phyloP scores from a whole-genome alignment of 2,888 invertebrate genomes.

The Empis stercorea region DNA sequence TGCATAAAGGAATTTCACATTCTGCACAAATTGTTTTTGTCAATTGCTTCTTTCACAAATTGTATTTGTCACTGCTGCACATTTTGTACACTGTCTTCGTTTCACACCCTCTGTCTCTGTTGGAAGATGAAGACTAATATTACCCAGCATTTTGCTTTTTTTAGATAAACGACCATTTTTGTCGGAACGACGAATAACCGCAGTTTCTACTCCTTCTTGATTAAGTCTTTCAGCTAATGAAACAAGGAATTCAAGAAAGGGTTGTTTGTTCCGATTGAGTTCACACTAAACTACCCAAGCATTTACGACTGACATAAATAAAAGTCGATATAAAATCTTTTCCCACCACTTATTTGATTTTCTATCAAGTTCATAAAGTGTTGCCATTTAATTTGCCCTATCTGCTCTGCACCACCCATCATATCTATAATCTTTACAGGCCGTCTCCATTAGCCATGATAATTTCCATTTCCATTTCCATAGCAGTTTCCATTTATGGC shows the following conservation, averaged over 20 bases:
- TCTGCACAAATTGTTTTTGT: too few relatives aligned
- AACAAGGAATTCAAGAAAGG: constrained; percentile 7
- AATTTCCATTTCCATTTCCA: too few relatives aligned
- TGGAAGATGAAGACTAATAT: neutral
- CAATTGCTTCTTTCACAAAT: too few relatives aligned
- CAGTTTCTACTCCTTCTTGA: constrained; percentile 2
- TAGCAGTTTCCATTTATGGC: too few relatives aligned
- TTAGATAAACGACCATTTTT: neutral
- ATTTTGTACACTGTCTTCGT: too few relatives aligned
- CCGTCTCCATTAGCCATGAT: too few relatives aligned
- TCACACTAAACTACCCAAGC: constrained; percentile 6
- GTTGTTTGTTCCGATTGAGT: constrained; percentile 8
- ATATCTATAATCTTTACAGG: too few relatives aligned
- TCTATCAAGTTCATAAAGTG: constrained; percentile 9
- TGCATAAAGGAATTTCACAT: too few relatives aligned
- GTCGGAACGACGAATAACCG: constrained; percentile 6
- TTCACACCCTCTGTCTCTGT: neutral
- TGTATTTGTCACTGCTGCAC: too few relatives aligned
- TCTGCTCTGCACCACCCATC: too few relatives aligned
- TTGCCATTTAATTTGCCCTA: constrained; percentile 2
- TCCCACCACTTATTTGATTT: constrained; percentile 12
- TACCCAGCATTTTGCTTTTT: neutral
- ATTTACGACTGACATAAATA: constrained; percentile 10
- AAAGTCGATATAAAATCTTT: constrained; percentile 9
- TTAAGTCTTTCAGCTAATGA: constrained; percentile 4